These are phyloP conservation scores for Bhutanitis thaidina DNA, from an alignment of 2,888 invertebrate species.

Conservation along the genomic window DNA sequence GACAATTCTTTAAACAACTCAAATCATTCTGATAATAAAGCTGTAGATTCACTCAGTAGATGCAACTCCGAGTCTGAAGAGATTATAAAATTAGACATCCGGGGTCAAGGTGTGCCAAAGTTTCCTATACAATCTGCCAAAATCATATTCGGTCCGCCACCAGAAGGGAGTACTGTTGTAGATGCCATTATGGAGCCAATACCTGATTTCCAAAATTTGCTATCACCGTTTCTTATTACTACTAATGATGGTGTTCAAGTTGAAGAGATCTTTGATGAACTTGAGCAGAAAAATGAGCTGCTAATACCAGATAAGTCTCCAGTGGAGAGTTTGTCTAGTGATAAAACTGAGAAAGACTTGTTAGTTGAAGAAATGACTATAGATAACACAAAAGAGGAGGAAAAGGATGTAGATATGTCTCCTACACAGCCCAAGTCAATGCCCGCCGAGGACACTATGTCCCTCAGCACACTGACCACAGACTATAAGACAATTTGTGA, in stretches of 20 bases:
- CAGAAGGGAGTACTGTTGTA: conserved; percentile 55
- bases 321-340: conserved; percentile 45
- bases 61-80: conserved; percentile 65
- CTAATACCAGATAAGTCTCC: conserved; percentile 32
- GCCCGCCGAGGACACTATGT: conserved; percentile 56
- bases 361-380: conserved; percentile 63
- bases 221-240: conserved; percentile 64
- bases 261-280: conserved; percentile 47
- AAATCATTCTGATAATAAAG: conserved; percentile 32
- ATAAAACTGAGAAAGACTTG: conserved; percentile 58
- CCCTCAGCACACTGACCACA: conserved; percentile 81
- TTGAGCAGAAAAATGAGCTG: conserved; percentile 20
- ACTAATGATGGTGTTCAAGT: conserved; percentile 46
- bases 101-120: conserved; percentile 63
- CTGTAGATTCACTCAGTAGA: conserved; percentile 37
- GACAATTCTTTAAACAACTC: conserved; percentile 33
- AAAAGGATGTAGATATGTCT: conserved; percentile 34
- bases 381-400: conserved; percentile 45
- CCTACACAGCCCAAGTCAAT: conserved; percentile 54
- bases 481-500: conserved; percentile 87
- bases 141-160: conserved; percentile 70
- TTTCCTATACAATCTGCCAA: conserved; percentile 54
- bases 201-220: conserved; percentile 55
- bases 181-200: conserved; percentile 46
- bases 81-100: conserved; percentile 70